phyloP scores from a whole-genome alignment of 2,888 invertebrate species.

The Aleiodes testaceus region DNA sequence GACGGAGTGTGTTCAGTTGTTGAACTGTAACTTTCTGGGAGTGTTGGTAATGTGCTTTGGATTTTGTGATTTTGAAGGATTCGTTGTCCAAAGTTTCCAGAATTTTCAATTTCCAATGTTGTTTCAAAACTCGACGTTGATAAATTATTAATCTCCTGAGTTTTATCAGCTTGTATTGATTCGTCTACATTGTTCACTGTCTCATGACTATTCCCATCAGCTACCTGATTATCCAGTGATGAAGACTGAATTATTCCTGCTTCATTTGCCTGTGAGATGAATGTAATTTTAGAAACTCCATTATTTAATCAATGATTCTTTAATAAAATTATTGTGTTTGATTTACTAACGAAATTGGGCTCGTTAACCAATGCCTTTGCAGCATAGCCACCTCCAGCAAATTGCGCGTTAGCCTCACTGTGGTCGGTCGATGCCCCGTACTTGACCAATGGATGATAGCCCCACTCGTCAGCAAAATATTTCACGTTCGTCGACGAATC shows the following conservation, averaged over 20 bases:
- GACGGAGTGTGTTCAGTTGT: not conserved
- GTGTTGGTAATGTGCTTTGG: not conserved
- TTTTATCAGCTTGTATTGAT: not conserved
- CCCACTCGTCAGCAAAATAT: conserved; percentile 79
- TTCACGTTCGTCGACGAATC: conserved; percentile 73
- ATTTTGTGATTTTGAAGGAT: not conserved
- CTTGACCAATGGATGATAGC: conserved; percentile 79
- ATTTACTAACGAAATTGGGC: conserved; percentile 56
- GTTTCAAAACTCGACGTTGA: conserved; percentile 41
- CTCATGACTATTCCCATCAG: not conserved
- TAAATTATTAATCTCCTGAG: conserved; percentile 39
- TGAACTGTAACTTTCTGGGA: not conserved
- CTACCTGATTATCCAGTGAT: not conserved
- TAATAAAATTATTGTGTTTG: conserved; percentile 2
- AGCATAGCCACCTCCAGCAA: conserved; percentile 77
- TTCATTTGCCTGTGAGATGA: not conserved
- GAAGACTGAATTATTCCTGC: not conserved
- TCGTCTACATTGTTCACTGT: not conserved
- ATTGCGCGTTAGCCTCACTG: conserved; percentile 74
- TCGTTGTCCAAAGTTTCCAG: conserved; percentile 27
- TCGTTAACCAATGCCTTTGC: conserved; percentile 72
- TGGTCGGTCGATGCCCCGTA: conserved; percentile 75
- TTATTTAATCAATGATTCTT: not conserved
- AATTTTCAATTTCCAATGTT: conserved; percentile 42
- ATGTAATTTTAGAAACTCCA: not conserved